Evolutionary conservation across 2,888 invertebrate genomes (phyloP).

Genomic region (Ichneumoninae sp.): DNA sequence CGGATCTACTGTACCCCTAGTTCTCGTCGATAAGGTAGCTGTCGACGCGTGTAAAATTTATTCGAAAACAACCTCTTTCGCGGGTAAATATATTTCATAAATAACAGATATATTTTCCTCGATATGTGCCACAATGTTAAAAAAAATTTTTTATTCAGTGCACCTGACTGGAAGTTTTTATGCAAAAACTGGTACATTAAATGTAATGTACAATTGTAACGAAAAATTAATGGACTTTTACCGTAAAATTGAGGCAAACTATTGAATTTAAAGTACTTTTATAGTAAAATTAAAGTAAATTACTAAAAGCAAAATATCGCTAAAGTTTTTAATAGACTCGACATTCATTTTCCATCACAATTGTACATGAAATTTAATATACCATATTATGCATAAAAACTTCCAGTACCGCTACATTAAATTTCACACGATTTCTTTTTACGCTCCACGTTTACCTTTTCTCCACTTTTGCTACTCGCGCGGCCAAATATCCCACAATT

Average conservation of each 20-base stretch:
- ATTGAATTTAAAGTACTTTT: no score
- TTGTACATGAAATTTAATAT: no score
- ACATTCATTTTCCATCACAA: no score
- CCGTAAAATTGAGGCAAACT: no score
- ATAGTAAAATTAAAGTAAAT: neutral
- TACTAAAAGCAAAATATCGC: neutral
- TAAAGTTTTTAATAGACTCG: neutral
- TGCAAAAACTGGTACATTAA: no score
- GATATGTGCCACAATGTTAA: no score
- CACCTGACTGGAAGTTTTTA: no score
- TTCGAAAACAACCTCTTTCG: neutral
- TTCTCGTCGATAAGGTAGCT: conserved; percentile 32
- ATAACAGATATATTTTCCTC: neutral
- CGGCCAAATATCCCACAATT: no score
- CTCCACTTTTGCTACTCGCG: no score
- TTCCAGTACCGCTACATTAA: neutral
- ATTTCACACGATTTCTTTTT: neutral
- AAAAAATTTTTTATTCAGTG: no score
- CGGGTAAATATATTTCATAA: neutral
- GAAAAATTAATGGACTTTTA: no score
- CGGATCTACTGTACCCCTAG: neutral
- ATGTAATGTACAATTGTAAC: no score
- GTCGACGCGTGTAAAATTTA: neutral
- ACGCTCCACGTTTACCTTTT: neutral
- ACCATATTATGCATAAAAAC: neutral